Percentiles rank a stretch among this genome's conserved stretches.
phyloP scores from a whole-genome alignment of 2,888 invertebrate species.

The Nomada fucata region DNA sequence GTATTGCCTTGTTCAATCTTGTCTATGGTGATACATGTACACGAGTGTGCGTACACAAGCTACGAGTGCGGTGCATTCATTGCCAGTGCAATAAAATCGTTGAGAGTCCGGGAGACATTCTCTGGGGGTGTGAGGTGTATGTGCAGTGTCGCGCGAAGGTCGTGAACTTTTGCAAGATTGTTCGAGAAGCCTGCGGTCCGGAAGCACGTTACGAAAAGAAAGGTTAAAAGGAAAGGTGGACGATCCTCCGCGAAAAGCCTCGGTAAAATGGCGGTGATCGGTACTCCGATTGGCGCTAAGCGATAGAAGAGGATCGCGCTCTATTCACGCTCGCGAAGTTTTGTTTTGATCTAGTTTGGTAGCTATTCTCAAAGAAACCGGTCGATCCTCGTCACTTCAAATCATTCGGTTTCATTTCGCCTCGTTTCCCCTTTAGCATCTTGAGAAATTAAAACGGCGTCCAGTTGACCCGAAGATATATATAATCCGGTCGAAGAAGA shows the following conservation, averaged over 20 bases:
- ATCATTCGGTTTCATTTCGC: conserved; percentile 34
- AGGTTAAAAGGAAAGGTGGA: conserved; percentile 61
- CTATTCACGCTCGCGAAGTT: conserved; percentile 62
- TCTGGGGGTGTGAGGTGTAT: conserved; percentile 5
- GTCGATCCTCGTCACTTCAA: conserved; percentile 32
- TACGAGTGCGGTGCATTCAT: conserved; percentile 62
- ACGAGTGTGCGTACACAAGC: conserved; percentile 40
- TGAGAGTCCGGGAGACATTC: conserved; percentile 1
- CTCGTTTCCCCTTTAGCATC: conserved; percentile 1
- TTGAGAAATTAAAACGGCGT: conserved; percentile 46
- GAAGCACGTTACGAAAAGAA: conserved; percentile 44
- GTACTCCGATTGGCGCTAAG: conserved; percentile 77
- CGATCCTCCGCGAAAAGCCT: conserved; percentile 64
- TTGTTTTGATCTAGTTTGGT: conserved; percentile 64
- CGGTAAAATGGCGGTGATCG: conserved; percentile 82
- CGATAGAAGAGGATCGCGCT: conserved; percentile 70
- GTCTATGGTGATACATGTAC: conserved; percentile 33
- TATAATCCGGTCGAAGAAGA: conserved; percentile 32
- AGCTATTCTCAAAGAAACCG: conserved; percentile 15
- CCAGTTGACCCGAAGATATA: conserved; percentile 12
- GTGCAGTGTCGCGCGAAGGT: conserved; percentile 33
- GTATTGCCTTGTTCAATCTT: conserved; percentile 36
- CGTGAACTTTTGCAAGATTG: conserved; percentile 42
- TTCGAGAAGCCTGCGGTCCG: conserved; percentile 53
- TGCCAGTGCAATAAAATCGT: conserved; percentile 56